phyloP scores from a whole-genome alignment of 1,140 invertebrate genomes.

The Adoxophyes honmai region DNA sequence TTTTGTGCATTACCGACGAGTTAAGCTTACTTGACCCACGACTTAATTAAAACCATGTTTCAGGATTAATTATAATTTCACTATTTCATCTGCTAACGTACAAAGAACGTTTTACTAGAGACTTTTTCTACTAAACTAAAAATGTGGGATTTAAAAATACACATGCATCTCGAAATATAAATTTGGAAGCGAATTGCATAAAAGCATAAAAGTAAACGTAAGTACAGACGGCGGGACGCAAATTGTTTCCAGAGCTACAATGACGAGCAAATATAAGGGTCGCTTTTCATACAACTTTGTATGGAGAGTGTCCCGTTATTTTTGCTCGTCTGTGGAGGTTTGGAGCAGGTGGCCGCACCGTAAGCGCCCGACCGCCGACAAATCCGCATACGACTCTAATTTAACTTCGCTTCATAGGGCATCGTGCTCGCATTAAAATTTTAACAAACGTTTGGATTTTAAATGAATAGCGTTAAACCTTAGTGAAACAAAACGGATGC shows the following conservation, averaged over 20 bases:
- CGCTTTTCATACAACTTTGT: too few relatives aligned
- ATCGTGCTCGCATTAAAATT: conserved; percentile 60
- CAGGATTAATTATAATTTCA: conserved; percentile 11
- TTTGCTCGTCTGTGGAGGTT: too few relatives aligned
- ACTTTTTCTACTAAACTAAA: too few relatives aligned
- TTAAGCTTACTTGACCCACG: too few relatives aligned
- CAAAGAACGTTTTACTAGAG: too few relatives aligned
- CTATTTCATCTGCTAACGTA: conserved; percentile 9
- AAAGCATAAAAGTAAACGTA: conserved; percentile 63
- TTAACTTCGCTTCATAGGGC: conserved; percentile 67
- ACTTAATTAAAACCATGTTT: not conserved
- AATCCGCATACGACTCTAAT: conserved; percentile 71
- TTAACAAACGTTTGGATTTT: too few relatives aligned
- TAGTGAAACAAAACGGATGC: too few relatives aligned
- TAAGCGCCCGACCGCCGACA: conserved; percentile 50
- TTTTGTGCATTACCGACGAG: too few relatives aligned
- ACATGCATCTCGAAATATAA: not conserved
- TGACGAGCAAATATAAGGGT: too few relatives aligned
- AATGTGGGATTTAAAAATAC: too few relatives aligned
- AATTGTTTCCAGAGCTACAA: conserved; percentile 62
- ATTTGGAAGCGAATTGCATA: conserved; percentile 51
- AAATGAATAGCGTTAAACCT: too few relatives aligned
- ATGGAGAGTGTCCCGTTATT: too few relatives aligned
- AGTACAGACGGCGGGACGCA: conserved; percentile 56
- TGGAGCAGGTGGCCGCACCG: conserved; percentile 59